Evolutionary conservation across 2,888 invertebrate species (phyloP), one percentile per base, ranked within the genome.

Genomic region (Drosophila sordidula): DNA sequence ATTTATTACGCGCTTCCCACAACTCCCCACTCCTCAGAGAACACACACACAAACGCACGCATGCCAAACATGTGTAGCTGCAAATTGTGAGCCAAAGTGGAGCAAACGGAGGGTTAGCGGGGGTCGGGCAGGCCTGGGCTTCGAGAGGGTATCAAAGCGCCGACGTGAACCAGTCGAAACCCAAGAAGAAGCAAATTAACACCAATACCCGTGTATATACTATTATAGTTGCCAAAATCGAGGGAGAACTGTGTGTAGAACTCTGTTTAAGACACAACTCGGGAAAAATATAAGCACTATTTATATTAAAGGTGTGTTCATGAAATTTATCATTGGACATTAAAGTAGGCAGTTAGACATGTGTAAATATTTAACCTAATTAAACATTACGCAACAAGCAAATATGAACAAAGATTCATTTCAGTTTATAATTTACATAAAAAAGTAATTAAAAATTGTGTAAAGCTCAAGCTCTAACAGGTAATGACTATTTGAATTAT

Each of bases 1-100:
- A 80, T 80, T 83, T 80, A 81, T 77, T 68, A 78, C 87, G 78
- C 81, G 70, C 62, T 64, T 39, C 52, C 62, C 61, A 63, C 62
- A 78, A 69, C 73, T 71, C 49, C 18, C 41, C 32, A 26, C 8
- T 6, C 11, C 9, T 9, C 12, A 16, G 26, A n/a, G 29, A 26
- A 4, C 46, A 50, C 29, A 41, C 26, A 50, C 45, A 61, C 46
- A 58, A 29, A 55, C 38, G 57, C 56, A 51, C 56, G 62, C 64
- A 70, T 62, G 64, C 47, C 38, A 38, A 58, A 75, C 70, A 70
- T 75, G 70, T 74, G 75, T 75, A 70, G 63, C 73, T 47, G 63
- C 73, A 69, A 73, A 69, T 63, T 64, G 54, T 41, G 52, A 14
- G 49, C 32, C 36, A 67, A 44, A 39, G 38, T 47, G 22, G 39